Evolutionary conservation across 1,140 invertebrate genomes (phyloP), one percentile per base, ranked within the genome.

Genomic region (Tachypleus tridentatus): DNA sequence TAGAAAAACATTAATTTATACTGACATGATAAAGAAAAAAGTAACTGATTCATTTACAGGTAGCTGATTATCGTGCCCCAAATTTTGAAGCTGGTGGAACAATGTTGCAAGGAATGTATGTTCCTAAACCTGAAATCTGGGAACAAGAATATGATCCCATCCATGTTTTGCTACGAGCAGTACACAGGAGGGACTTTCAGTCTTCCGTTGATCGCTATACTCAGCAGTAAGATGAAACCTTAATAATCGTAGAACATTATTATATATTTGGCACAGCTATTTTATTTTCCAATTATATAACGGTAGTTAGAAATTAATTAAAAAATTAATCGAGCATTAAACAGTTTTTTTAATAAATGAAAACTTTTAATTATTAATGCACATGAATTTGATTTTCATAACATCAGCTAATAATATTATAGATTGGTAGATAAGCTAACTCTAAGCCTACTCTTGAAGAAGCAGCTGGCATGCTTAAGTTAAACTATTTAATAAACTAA

Each of bases 101-200:
- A 67, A 86, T 97, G 80, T 88, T 94, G 72, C 93, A 98, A 76
- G 94, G 94, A 9, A 88, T 93, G 79, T 98, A 97, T 77, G 86
- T 88, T 57, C 93, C 93, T 7, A 90, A 90, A 76, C 69, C 87
- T 51, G 79, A 83, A 48, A 87, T 97, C 48, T 98, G 94, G 94
- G 86, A 93, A 73, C 82, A 86, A 63, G 84, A 93, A 70, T 98
- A 93, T 76, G 92, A 98, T 80, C 95, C 95, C 3, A 83, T 98
- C 58, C 91, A 96, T 76, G 89, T 96, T 4, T 79, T 94, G 47
- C 78, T 96, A 3, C 80, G 95, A 72, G 91, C 92, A 49, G 89
- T 97, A 3, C 92, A 97, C 77, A 79, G 91, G 53, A 83, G 87
- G 72, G 94, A 98, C 76, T 96, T 94, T 75, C 94, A 97, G 78